Percentiles rank a stretch among this genome's conserved stretches.
Evolutionary conservation across 1,140 invertebrate genomes (phyloP).

Genomic region (Asobara japonica): DNA sequence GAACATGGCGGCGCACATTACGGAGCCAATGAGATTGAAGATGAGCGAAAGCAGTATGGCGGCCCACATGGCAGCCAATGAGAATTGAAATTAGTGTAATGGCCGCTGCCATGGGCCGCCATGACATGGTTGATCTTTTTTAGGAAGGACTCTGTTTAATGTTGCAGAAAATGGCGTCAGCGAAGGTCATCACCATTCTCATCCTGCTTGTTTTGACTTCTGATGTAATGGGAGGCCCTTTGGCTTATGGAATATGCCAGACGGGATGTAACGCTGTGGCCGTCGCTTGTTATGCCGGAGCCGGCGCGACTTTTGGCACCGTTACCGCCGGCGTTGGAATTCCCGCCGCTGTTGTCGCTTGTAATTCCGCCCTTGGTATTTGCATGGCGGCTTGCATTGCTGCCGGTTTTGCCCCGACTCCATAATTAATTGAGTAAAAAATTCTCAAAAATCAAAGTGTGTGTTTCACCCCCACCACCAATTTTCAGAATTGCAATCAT

Average conservation of each 20-base stretch:
- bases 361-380: background rate
- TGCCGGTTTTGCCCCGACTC: background rate
- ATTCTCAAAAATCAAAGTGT: too few species aligned
- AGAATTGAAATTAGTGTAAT: too few species aligned
- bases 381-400: background rate
- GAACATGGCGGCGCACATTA: too few species aligned
- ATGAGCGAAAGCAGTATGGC: too few species aligned
- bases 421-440: too few species aligned
- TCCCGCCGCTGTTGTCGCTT: background rate
- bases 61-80: too few species aligned
- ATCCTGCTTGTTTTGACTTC: background rate
- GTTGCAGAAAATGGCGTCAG: background rate
- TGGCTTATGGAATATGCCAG: background rate
- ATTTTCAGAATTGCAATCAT: too few species aligned
- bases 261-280: background rate
- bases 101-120: too few species aligned
- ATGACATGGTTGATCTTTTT: too few species aligned
- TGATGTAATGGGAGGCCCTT: background rate
- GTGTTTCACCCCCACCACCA: too few species aligned
- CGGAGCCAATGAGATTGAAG: too few species aligned
- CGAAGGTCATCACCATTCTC: background rate
- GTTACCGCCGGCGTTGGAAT: background rate
- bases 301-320: background rate
- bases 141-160: background rate
- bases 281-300: background rate